phyloP scores from a whole-genome alignment of 1,140 invertebrate species.

The Eubasilissa regina region DNA sequence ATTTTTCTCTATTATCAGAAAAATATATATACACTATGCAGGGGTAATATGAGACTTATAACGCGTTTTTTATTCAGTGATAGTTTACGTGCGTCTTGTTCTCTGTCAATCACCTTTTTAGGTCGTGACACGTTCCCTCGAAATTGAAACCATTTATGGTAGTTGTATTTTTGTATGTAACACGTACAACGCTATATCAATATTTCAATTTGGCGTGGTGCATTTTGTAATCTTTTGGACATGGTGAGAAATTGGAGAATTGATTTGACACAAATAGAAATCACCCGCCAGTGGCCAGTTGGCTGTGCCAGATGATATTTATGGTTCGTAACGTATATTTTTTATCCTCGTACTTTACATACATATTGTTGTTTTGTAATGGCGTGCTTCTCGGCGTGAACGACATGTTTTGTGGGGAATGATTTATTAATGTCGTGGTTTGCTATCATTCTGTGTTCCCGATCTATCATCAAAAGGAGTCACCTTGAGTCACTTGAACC shows the following conservation, averaged over 20 bases:
- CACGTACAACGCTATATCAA: conserved; percentile 26
- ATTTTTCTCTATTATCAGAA: too few species aligned
- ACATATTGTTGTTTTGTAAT: too few species aligned
- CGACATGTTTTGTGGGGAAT: conserved; percentile 23
- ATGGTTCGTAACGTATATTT: not conserved
- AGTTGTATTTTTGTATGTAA: conserved; percentile 24
- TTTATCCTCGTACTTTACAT: not conserved
- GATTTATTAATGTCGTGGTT: conserved; percentile 23
- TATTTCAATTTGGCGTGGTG: conserved; percentile 34
- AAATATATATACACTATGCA: too few species aligned
- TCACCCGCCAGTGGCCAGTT: not conserved
- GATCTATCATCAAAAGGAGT: conserved; percentile 1
- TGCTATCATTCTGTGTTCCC: not conserved
- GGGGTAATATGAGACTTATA: too few species aligned
- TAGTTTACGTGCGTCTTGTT: conserved; percentile 23
- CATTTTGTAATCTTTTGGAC: conserved; percentile 27
- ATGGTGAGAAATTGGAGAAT: not conserved
- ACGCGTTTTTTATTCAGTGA: too few species aligned
- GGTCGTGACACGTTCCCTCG: conserved; percentile 17
- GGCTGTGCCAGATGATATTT: not conserved
- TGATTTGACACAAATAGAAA: not conserved
- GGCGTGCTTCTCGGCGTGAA: too few species aligned
- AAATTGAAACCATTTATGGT: conserved; percentile 20
- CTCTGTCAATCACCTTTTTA: conserved; percentile 15
- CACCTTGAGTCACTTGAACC: not conserved